These are phyloP conservation scores for Pseudachorutes palmiensis DNA, from an alignment of 1,140 invertebrate species.

Conservation along the genomic window DNA sequence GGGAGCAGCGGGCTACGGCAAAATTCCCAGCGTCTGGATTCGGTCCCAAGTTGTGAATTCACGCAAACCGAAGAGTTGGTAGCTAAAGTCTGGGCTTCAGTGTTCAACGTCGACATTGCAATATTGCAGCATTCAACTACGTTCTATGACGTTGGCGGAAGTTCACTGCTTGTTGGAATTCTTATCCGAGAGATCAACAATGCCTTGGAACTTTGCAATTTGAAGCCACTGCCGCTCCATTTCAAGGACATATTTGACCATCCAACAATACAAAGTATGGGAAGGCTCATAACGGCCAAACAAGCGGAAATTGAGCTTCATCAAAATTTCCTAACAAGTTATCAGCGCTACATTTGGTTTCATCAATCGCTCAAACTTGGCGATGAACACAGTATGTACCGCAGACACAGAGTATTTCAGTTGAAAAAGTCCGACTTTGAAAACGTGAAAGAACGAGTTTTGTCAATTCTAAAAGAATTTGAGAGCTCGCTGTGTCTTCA, in stretches of 20 bases:
- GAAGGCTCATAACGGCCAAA: background rate
- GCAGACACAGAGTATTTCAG: background rate
- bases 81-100: background rate
- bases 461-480: background rate
- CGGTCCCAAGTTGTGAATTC: background rate
- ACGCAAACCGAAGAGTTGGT: background rate
- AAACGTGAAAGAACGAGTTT: background rate
- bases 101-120: background rate
- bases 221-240: background rate
- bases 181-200: background rate
- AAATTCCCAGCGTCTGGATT: background rate
- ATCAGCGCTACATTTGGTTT: constrained; percentile 1
- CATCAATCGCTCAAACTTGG: background rate
- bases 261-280: background rate
- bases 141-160: background rate
- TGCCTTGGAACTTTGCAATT: background rate
- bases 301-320: background rate
- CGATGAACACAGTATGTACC: background rate
- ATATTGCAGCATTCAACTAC: background rate
- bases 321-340: background rate
- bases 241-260: background rate
- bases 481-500: background rate
- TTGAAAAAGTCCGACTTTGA: background rate
- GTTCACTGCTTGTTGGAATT: background rate
- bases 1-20: no score